Evolutionary conservation across 2,888 invertebrate species (phyloP), one percentile per base, ranked within the genome.

Genomic region (Podotricha telesiphe): DNA sequence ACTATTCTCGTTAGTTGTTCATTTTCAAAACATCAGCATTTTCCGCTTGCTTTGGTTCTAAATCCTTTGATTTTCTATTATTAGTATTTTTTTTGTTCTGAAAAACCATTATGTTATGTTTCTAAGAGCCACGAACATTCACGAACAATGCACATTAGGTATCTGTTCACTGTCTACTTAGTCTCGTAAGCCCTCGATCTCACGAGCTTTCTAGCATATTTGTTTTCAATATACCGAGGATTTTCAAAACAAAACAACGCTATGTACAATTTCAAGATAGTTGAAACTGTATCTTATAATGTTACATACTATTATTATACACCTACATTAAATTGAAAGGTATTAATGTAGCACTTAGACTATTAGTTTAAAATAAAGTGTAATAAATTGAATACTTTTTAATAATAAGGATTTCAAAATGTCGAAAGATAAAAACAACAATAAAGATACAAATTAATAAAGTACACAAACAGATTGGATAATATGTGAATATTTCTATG

Each of bases 1-100:
- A 91, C 92, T 91, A 90, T 91, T 87, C 92, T 91, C 91, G 91
- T 92, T 92, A 92, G 91, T 91, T 91, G 91, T 91, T 91, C 91
- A 91, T 92, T 93, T 92, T 89, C 89, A 81, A 82, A 85, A 89
- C 84, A 86, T 89, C 88, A 87, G 86, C 84, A 83, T 89, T 89
- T 86, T 83, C 81, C 80, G 80, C 81, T 80, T 78, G 75, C 80
- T 85, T 78, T 75, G 81, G 81, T 82, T 78, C 76, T 76, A 79
- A 79, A 77, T 79, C 79, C 78, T 82, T 80, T 74, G 72, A 77
- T 65, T 72, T 64, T 55, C 34, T 55, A 55, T 55, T 34, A 55
- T 55, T 37, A 55, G 55, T 55, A 55, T 34, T 55, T 10, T 55
- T 55, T 34, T 10, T 56, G 37, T 28, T 68, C 64, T 65, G 40